Evolutionary conservation across 2,113 vertebrate species (phyloP), one percentile per base, ranked within the genome.

Genomic region (Hippopotamus amphibius): DNA sequence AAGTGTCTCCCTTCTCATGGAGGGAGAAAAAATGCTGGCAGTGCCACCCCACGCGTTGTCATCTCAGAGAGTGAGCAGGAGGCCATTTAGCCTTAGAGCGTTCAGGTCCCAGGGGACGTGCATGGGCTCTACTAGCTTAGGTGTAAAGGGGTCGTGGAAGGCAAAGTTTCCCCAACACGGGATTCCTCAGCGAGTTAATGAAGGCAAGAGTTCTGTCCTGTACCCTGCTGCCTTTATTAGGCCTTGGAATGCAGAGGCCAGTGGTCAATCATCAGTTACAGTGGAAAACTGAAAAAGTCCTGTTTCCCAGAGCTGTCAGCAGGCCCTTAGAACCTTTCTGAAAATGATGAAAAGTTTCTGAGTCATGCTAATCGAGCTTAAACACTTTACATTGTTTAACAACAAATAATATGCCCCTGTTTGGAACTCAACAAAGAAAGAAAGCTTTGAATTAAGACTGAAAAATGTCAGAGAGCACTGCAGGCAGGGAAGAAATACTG

Each of bases 391-490:
- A 33, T 86, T 93, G 81, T 96, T 89, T 46, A 59, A 92, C 61
- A 59, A 65, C 92, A 94, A 69, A 48, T 77, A 65, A 53, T 79
- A 28, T 46, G 77, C 81, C 33, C 24, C 61, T 55, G 48, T 92
- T 93, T 57, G 19, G 69, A 95, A 79, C 82, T 82, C 95, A 15
- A 43, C 66, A 90, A 82, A 94, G 88, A 71, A 76, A 84, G 90
- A 79, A 76, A 30, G 81, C 88, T 97, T 97, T 97, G 93, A 94
- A 88, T 97, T 97, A 94, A 86, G 50, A 37, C 91, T 65, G n/a
- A 22, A 69, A 68, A 71, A 37, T 76, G 53, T 63, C 69, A 24
- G 50, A 77, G 85, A 57, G 61, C 22, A 0, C 53, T 85, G 37
- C 59, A 21, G 43, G 71, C 76, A 7, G 30, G 26, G 46, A 30